Conservation (phyloP, 2,797 vertebrate genomes). For the Falco cherrug region DNA sequence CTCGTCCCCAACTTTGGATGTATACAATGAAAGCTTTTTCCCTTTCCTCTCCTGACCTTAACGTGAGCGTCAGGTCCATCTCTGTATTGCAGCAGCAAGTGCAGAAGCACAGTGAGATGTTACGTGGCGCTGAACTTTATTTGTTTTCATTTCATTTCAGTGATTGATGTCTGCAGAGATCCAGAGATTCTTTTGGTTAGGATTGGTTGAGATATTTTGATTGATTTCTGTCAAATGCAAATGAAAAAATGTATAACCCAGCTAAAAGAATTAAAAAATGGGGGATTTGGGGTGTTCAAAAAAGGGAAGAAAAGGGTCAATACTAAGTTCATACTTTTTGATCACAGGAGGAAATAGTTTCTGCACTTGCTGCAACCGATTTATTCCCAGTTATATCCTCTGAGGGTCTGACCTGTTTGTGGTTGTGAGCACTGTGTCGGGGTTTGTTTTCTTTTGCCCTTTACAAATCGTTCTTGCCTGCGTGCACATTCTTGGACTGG, state of each 20-base stretch:
- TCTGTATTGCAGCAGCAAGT: not conserved
- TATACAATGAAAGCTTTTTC: conserved; percentile 44
- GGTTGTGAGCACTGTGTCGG: conserved; percentile 1
- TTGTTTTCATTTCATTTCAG: conserved; percentile 39
- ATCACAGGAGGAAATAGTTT: not conserved
- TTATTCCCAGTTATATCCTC: conserved; percentile 34
- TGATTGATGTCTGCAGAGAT: not conserved
- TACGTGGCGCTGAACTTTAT: not conserved
- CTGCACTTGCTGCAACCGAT: not conserved
- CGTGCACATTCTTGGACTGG: not conserved
- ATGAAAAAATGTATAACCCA: not conserved
- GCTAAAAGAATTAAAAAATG: not conserved
- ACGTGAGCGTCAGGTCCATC: not conserved
- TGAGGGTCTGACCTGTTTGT: conserved; percentile 53
- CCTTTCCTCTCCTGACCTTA: not conserved
- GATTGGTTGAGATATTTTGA: not conserved
- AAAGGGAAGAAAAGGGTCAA: not conserved
- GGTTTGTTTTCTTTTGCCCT: conserved; percentile 50
- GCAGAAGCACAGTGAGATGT: conserved; percentile 1
- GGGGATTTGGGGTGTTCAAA: not conserved
- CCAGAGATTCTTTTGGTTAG: conserved; percentile 2
- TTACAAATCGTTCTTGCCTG: conserved; percentile 9
- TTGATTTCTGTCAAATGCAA: conserved; percentile 14
- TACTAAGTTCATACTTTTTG: not conserved
- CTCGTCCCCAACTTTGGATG: not conserved